Percentiles rank a stretch among this genome's conserved stretches.
Conservation (phyloP, 2,113 vertebrate species). For the Chlorodrepanis virens region DNA sequence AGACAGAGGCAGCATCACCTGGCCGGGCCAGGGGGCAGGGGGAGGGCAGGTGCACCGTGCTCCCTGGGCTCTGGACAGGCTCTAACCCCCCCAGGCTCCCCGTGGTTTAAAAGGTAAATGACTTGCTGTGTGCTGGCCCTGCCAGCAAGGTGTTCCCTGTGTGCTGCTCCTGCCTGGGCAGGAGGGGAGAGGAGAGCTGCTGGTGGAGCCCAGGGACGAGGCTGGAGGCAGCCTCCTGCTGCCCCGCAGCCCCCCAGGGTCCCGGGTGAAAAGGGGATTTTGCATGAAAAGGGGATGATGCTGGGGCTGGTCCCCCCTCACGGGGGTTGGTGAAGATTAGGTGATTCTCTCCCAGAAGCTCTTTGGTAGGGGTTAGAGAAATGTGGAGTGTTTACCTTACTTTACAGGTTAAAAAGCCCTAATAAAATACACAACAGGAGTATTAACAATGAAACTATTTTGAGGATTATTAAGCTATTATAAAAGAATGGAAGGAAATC, state of each 20-base stretch:
- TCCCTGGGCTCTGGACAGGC: not conserved
- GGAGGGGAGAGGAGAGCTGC: not conserved
- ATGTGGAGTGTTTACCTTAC: conserved; percentile 30
- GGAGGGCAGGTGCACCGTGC: not conserved
- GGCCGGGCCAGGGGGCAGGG: not conserved
- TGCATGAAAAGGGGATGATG: not conserved
- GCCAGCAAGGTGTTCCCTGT: not conserved
- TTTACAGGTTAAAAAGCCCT: not conserved
- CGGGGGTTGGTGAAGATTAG: not conserved
- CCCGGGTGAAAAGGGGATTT: not conserved
- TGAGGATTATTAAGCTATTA: conserved; percentile 44
- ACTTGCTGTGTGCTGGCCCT: not conserved
- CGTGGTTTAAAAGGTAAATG: not conserved
- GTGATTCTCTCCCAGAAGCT: not conserved
- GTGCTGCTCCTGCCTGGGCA: not conserved
- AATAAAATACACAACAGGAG: conserved; percentile 36
- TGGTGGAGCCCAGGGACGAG: not conserved
- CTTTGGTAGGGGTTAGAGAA: not conserved
- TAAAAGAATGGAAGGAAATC: conserved; percentile 39
- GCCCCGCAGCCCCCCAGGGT: not conserved
- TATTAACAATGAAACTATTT: conserved; percentile 10
- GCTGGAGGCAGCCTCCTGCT: not conserved
- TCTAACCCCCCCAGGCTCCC: not conserved
- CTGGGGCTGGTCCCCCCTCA: rapidly evolving
- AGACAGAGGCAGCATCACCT: not conserved